Evolutionary conservation across 2,797 vertebrate genomes (phyloP).

Genomic region (Dendrocincla fuliginosa): DNA sequence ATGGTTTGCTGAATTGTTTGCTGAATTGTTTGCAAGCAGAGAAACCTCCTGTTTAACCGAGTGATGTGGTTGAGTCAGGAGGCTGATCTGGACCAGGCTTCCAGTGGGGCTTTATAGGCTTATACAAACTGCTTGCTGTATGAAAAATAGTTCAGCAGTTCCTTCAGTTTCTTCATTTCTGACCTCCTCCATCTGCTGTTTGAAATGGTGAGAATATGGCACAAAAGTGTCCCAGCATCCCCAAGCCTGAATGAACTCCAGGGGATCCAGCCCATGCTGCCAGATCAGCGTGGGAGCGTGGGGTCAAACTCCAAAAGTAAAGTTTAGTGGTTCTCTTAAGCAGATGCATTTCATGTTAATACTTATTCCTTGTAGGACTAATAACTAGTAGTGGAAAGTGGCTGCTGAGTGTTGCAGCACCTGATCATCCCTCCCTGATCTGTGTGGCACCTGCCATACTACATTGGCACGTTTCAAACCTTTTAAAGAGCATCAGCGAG

Average conservation of each 20-base stretch:
- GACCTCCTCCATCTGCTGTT: neutral
- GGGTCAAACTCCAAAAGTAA: neutral
- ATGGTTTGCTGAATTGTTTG: neutral
- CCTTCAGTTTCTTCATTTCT: neutral
- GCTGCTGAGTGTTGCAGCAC: neutral
- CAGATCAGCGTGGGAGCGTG: fast-evolving
- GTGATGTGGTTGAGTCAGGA: neutral
- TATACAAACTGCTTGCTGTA: neutral
- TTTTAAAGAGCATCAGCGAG: neutral
- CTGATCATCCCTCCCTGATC: neutral
- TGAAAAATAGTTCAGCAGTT: neutral
- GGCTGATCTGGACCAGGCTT: neutral
- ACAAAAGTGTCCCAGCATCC: fast-evolving
- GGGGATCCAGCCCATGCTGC: neutral
- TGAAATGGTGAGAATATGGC: neutral
- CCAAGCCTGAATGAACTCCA: neutral
- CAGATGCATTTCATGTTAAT: neutral
- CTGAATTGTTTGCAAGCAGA: neutral
- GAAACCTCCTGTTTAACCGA: neutral
- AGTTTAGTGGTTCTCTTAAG: neutral
- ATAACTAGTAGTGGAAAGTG: neutral
- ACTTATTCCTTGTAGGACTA: neutral
- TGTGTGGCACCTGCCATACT: neutral
- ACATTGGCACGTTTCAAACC: neutral
- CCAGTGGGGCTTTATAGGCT: neutral